Evolutionary conservation across 2,797 vertebrate species (phyloP).

Genomic region (Pseudomugil tenellus): DNA sequence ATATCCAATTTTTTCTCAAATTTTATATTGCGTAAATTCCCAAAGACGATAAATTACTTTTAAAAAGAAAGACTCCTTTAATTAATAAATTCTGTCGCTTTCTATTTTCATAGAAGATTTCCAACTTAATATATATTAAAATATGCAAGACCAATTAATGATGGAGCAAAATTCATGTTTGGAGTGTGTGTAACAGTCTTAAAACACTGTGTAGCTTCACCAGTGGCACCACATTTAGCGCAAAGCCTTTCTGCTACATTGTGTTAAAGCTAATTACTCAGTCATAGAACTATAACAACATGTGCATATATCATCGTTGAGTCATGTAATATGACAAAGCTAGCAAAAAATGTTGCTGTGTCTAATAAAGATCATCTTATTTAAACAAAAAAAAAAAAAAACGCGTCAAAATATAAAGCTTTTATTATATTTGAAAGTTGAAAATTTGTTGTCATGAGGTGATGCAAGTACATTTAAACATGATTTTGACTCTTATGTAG

Average conservation of each 20-base stretch:
- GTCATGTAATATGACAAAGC: background rate
- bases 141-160: background rate
- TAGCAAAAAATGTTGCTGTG: background rate
- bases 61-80: background rate
- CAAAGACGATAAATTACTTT: constrained; percentile 21
- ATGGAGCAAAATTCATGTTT: background rate
- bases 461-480: background rate
- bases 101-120: background rate
- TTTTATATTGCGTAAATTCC: constrained; percentile 11
- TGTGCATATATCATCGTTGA: background rate
- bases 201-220: background rate
- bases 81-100: no score
- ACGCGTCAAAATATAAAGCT: background rate
- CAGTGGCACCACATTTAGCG: background rate
- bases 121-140: background rate
- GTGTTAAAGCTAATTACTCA: background rate
- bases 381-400: background rate
- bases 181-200: background rate
- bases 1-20: background rate
- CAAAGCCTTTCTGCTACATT: background rate
- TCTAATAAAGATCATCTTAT: background rate
- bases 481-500: background rate
- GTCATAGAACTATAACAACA: background rate
- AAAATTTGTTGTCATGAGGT: background rate
- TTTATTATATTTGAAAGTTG: background rate